Evolutionary conservation across 1,140 invertebrate genomes (phyloP).

Genomic region (Papilio machaon): DNA sequence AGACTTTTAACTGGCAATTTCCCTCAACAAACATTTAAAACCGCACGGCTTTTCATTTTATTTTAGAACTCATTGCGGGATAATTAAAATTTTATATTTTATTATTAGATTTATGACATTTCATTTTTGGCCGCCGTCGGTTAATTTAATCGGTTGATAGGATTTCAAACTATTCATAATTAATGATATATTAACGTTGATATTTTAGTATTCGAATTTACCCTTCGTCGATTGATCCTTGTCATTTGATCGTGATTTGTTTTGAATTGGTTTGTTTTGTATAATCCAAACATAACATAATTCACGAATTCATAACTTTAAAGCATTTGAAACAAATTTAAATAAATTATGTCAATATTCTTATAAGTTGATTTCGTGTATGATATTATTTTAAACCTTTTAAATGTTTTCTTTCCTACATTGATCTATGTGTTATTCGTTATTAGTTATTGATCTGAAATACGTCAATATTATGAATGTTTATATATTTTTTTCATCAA

Average conservation of each 20-base stretch:
- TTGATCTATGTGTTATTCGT: too few relatives aligned
- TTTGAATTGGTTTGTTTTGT: not conserved
- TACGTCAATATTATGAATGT: too few relatives aligned
- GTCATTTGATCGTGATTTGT: not conserved
- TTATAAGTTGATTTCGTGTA: too few relatives aligned
- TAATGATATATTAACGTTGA: not conserved
- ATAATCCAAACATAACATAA: too few relatives aligned
- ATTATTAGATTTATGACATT: not conserved
- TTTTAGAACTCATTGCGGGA: not conserved
- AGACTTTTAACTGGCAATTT: not conserved
- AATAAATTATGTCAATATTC: too few relatives aligned
- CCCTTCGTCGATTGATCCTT: not conserved
- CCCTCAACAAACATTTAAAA: not conserved
- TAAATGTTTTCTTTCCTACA: too few relatives aligned
- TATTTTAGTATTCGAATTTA: not conserved
- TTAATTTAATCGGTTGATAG: not conserved
- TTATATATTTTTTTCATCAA: too few relatives aligned
- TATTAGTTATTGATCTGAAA: too few relatives aligned
- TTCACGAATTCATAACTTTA: too few relatives aligned
- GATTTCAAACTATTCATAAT: conserved; percentile 1
- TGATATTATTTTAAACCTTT: too few relatives aligned
- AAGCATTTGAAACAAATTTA: too few relatives aligned
- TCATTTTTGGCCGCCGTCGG: not conserved
- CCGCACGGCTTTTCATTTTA: not conserved
- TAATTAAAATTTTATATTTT: conserved; percentile 14